Percentiles rank a stretch among this genome's conserved stretches.
Conservation (phyloP, 2,888 invertebrate species). For the Maniola hyperantus region DNA sequence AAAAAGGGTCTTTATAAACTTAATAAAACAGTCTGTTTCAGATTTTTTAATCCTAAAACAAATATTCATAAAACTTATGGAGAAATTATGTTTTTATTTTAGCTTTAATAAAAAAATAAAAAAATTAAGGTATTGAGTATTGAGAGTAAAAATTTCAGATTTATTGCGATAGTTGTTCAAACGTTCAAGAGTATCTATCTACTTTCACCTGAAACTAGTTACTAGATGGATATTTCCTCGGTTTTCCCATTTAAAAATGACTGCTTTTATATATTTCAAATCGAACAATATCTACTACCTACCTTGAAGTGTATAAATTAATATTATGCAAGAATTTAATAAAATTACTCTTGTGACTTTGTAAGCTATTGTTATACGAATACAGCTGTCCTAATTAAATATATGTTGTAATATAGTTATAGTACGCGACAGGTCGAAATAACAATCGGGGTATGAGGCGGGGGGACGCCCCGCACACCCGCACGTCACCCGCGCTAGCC, state of each 20-base stretch:
- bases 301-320: slow-evolving; percentile 2
- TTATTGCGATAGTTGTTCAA: not conserved
- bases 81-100: too few species aligned
- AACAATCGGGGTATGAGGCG: too few species aligned
- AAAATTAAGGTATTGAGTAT: too few species aligned
- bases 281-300: not conserved
- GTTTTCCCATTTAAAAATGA: not conserved
- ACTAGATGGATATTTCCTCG: too few species aligned
- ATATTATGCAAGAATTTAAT: not conserved
- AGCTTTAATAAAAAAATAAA: too few species aligned
- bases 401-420: slow-evolving; percentile 1
- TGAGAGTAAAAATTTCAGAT: not conserved
- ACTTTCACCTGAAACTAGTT: not conserved
- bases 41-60: too few species aligned
- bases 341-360: not conserved
- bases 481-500: too few species aligned
- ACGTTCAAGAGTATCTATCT: not conserved
- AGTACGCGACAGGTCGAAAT: too few species aligned
- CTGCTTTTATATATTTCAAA: not conserved
- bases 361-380: not conserved
- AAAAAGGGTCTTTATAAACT: too few species aligned
- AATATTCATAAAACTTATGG: too few species aligned
- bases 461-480: too few species aligned
- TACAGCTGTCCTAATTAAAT: slow-evolving; percentile 4
- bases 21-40: too few species aligned